Base-by-base conservation (phyloP, 2,113 vertebrate genomes). In the Larimichthys crocea region DNA sequence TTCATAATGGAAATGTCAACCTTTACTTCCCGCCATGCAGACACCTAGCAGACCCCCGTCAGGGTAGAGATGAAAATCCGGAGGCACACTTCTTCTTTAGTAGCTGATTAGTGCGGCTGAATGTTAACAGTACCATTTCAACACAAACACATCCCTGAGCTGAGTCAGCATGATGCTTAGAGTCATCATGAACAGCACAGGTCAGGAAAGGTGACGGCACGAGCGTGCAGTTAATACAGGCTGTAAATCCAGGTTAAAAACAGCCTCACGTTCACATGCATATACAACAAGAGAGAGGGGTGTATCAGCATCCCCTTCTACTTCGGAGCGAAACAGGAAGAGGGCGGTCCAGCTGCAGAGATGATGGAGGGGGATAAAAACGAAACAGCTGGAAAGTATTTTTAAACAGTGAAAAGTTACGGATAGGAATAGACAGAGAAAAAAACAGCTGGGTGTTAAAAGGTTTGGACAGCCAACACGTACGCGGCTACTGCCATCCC, bases 1-100 rank as follows among this genome's bases (percentile, higher is more conserved):
- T 90, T 80, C 65, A 80, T 78, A 88, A 87, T 89, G 82, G 52
- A 92, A 87, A 86, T 53, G 72, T 82, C 88, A 84, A 90, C 88
- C 84, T 92, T 92, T 90, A 40, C 66, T 56, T 61, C 80, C 65
- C 71, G 69, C 63, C 79, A 79, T 35, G 9, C 61, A 63, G 35
- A 74, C 61, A 64, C 48, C 31, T 10, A 14, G 29, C 10, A 10
- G 40, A 57, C 3, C 17, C 17, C 7, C 12, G 72, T 46, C 26
- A 29, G 40, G 46, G 57, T 4, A 17, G 67, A 68, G 19, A 63
- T 1, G 10, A 56, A 24, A 50, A 42, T n/a, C 20, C 7, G 10
- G 9, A 74, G 46, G 2, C 24, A 31, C 48, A 16, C 57, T 24
- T 7, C 67, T 20, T 66, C 42, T 65, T 16, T 49, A 56, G 67